These are phyloP conservation scores for Xiphophorus birchmanni DNA, from an alignment of 2,797 vertebrate species.

Conservation along the genomic window DNA sequence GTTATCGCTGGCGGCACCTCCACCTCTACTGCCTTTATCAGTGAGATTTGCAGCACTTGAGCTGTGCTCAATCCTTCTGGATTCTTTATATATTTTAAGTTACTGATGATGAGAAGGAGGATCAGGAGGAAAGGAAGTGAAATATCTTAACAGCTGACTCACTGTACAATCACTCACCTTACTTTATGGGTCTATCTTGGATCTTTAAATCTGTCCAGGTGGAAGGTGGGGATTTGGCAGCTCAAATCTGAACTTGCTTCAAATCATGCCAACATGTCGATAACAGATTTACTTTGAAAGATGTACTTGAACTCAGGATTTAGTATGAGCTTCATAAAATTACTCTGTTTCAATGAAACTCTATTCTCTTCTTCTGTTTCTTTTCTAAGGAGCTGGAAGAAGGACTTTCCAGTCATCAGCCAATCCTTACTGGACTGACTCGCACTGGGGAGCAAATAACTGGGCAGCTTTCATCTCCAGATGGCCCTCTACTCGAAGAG, in stretches of 20 bases:
- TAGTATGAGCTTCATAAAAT: constrained; percentile 29
- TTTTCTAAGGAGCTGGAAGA: constrained; percentile 89
- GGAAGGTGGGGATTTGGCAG: constrained; percentile 48
- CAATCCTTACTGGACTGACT: constrained; percentile 79
- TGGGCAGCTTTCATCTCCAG: constrained; percentile 85
- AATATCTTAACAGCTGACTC: constrained; percentile 63
- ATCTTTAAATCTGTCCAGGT: constrained; percentile 44
- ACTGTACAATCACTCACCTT: constrained; percentile 44
- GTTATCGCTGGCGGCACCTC: constrained; percentile 23
- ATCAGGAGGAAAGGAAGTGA: constrained; percentile 52
- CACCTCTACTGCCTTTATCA: constrained; percentile 42
- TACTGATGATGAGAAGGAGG: constrained; percentile 19
- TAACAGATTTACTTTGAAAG: constrained; percentile 39
- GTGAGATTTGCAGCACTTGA: constrained; percentile 27
- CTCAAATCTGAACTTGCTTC: constrained; percentile 44
- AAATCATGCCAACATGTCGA: constrained; percentile 42
- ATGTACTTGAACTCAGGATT: constrained; percentile 44
- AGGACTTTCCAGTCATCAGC: constrained; percentile 85
- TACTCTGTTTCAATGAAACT: constrained; percentile 34
- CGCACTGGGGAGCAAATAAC: constrained; percentile 87
- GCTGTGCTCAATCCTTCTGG: constrained; percentile 4
- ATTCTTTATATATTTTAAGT: constrained; percentile 40
- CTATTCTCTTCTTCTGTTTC: not conserved
- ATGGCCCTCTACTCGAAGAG: constrained; percentile 87
- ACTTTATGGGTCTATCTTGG: constrained; percentile 38